These are phyloP conservation scores for Aurelia sp. DNA, from an alignment of 30 jellyfish, hydroid and myxozoan species.

Conservation along the genomic window DNA sequence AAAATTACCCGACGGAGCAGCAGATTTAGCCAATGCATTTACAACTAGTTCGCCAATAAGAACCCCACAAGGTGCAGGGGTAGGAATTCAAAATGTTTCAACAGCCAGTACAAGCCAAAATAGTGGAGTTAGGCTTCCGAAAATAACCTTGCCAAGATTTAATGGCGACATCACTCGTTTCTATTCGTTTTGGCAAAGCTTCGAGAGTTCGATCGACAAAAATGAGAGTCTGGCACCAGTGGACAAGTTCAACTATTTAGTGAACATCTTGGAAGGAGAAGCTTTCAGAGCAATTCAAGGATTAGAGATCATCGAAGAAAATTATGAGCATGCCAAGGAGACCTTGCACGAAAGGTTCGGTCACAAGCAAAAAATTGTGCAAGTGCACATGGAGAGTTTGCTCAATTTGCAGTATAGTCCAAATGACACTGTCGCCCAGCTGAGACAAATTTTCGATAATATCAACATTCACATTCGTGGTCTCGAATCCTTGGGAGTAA, in stretches of 20 bases:
- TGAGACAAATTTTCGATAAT: slow-evolving; percentile 54
- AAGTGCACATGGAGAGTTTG: too few relatives aligned
- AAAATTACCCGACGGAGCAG: neutral
- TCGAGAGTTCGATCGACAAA: neutral
- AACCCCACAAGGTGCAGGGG: too few relatives aligned
- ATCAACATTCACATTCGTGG: slow-evolving; percentile 58
- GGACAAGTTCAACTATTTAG: slow-evolving; percentile 10
- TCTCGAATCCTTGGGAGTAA: slow-evolving; percentile 54
- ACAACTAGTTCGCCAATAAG: slow-evolving; percentile 2
- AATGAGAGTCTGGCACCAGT: neutral
- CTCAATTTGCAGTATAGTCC: neutral
- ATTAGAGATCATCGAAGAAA: neutral
- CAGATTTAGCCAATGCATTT: neutral
- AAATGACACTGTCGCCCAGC: slow-evolving; percentile 16
- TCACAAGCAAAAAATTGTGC: too few relatives aligned
- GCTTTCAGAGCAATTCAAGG: neutral
- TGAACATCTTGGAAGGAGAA: neutral
- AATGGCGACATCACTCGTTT: neutral
- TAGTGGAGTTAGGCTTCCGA: slow-evolving; percentile 12
- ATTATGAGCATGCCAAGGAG: neutral
- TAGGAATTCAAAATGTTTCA: neutral
- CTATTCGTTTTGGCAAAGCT: slow-evolving; percentile 7
- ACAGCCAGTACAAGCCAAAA: neutral
- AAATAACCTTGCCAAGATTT: slow-evolving; percentile 15
- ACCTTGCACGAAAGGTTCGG: too few relatives aligned